Base-by-base conservation (phyloP, 64 coral and sea anemone genomes). In the Orbicella faveolata region DNA sequence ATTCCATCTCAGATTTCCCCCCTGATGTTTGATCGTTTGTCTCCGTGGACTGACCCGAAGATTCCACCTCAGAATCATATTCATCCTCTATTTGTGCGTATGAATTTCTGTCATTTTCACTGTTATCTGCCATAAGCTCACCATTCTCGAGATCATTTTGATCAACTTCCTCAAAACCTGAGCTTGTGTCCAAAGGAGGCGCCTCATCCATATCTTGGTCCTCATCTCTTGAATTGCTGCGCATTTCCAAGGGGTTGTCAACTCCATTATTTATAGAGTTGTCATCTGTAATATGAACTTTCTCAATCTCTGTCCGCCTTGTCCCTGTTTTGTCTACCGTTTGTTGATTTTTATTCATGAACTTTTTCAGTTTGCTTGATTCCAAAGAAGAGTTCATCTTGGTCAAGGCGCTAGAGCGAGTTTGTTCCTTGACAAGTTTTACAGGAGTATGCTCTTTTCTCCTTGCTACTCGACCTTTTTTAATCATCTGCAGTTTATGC, bases 401-500 rank as follows among this genome's bases (percentile, higher is more conserved):
- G 6, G 34, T 63, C 41, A 41, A 36, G 17, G 19, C 23, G 62
- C 0, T 19, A 9, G 61, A 16, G 68, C 21, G 25, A 25, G 23
- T 70, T 26, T 25, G 1, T n/a, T 70, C 25, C 67, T n/a, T 59
- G 55, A 59, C 67, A 11, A 7, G 9, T 70, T 83, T 68, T 18
- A 4, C 34, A 64, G 62, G 66, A 19, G 8, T 83, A 20, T 48
- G 61, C 48, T 19, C 61, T 41, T 48, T 66, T 6, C 19, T 17
- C 36, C 68, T 70, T 39, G 82, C 65, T 53, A 54, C 41, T 52
- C 21, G 41, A 72, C 13, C 65, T 26, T 85, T 85, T 23, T 85
- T 85, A 26, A 85, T 85, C 82, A 85, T 70, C 30, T 85, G 82
- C 9, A 85, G n/a, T 66, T 85, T 85, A 23, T 85, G 82, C 41